Percentiles rank a stretch among this genome's conserved stretches.
These are phyloP conservation scores for Andrena bucephala DNA, from an alignment of 2,888 invertebrate species.

Conservation along the genomic window DNA sequence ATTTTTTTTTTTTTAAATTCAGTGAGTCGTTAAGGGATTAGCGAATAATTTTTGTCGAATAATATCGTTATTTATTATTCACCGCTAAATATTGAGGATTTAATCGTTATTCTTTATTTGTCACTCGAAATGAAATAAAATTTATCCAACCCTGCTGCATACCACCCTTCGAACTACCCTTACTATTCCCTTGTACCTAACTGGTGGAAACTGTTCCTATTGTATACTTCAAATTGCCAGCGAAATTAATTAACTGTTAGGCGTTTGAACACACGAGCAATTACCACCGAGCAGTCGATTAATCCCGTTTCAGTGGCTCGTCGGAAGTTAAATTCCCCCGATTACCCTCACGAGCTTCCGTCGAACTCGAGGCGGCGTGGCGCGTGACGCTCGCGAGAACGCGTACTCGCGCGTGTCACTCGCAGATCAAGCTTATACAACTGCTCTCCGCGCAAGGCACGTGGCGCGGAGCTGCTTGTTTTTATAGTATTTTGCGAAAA, in stretches of 20 bases:
- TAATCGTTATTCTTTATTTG: too few relatives aligned
- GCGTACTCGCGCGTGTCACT: slow-evolving; percentile 26
- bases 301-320: slow-evolving; percentile 2
- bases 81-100: too few relatives aligned
- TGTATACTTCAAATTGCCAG: neutral
- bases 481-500: slow-evolving; percentile 12
- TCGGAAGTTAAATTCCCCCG: slow-evolving; percentile 18
- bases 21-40: too few relatives aligned
- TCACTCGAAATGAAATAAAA: neutral
- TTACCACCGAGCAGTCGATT: slow-evolving; percentile 2
- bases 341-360: slow-evolving; percentile 6
- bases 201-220: neutral
- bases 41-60: too few relatives aligned
- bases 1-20: too few relatives aligned
- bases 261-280: neutral
- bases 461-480: slow-evolving; percentile 17
- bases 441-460: neutral
- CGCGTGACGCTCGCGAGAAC: too few relatives aligned
- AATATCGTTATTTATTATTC: too few relatives aligned
- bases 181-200: too few relatives aligned
- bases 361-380: neutral
- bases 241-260: neutral
- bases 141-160: neutral
- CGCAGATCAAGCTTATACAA: slow-evolving; percentile 31
- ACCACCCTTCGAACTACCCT: too few relatives aligned